Evolutionary conservation across 2,113 vertebrate species (phyloP).

Genomic region (Tachysurus vachellii): DNA sequence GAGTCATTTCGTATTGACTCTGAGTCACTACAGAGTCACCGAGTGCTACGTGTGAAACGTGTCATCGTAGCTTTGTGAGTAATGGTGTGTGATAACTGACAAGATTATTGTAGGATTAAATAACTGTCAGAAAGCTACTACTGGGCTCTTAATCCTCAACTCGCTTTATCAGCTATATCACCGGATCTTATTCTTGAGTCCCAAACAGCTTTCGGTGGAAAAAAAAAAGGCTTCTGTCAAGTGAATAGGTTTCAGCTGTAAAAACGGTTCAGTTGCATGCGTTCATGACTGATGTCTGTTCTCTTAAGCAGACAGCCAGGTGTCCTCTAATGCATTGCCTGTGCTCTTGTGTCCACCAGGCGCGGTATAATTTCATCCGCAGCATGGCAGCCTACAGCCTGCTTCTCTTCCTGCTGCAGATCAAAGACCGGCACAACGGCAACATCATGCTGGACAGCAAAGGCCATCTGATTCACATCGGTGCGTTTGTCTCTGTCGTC

Average conservation of each 20-base stretch:
- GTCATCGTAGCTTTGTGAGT: not conserved
- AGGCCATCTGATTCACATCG: constrained; percentile 91
- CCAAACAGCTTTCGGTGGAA: not conserved
- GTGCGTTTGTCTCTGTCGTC: constrained; percentile 62
- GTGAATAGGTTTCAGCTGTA: not conserved
- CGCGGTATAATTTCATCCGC: constrained; percentile 98
- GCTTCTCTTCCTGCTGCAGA: constrained; percentile 95
- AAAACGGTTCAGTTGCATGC: too few relatives aligned
- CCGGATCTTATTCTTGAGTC: not conserved
- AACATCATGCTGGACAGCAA: constrained; percentile 99
- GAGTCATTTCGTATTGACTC: not conserved
- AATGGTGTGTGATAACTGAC: not conserved
- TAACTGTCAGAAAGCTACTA: not conserved
- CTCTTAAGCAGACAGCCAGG: not conserved
- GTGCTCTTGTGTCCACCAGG: constrained; percentile 69
- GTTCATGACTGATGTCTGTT: not conserved
- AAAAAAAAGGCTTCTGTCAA: not conserved
- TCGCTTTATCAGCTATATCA: not conserved
- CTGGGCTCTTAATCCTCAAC: not conserved
- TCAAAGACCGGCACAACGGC: constrained; percentile 97
- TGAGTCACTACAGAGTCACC: not conserved
- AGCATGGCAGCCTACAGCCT: constrained; percentile 99
- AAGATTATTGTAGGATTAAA: not conserved
- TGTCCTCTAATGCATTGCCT: not conserved
- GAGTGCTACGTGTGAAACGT: not conserved